A percentile compares a stretch with the other conserved stretches of the same genome.
These are phyloP conservation scores for Acanthornis magna DNA, from an alignment of 2,797 vertebrate species.

Conservation along the genomic window DNA sequence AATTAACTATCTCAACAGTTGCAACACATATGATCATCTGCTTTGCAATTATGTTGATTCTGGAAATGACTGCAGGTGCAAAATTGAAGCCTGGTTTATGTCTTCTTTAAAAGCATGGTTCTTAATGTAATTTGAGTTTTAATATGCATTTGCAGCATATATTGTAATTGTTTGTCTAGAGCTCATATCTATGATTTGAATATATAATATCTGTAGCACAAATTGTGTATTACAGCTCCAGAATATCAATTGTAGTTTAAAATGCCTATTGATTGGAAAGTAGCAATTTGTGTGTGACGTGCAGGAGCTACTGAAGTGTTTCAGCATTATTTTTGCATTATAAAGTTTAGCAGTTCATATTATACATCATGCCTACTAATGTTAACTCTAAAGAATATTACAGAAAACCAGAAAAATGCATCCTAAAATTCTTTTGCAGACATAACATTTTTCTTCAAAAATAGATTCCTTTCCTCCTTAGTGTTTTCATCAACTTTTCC, in stretches of 20 bases:
- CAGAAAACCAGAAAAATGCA: neutral
- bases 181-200: conserved; percentile 27
- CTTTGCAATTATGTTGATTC: conserved; percentile 20
- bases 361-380: neutral
- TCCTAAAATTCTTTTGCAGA: neutral
- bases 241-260: conserved; percentile 29
- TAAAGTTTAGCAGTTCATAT: neutral
- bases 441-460: neutral
- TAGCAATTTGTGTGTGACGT: neutral
- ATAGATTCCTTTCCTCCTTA: neutral
- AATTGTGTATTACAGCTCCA: neutral
- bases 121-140: conserved; percentile 10
- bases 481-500: neutral
- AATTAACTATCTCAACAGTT: neutral
- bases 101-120: conserved; percentile 7
- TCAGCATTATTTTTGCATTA: neutral
- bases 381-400: neutral
- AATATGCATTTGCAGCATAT: conserved; percentile 23
- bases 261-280: conserved; percentile 19
- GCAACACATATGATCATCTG: neutral
- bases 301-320: neutral
- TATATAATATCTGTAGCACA: conserved; percentile 1
- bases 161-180: conserved; percentile 1
- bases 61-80: conserved; percentile 32
- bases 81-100: conserved; percentile 7